Conservation (phyloP, 2,797 vertebrate genomes). For the Cichlasoma orientale region DNA sequence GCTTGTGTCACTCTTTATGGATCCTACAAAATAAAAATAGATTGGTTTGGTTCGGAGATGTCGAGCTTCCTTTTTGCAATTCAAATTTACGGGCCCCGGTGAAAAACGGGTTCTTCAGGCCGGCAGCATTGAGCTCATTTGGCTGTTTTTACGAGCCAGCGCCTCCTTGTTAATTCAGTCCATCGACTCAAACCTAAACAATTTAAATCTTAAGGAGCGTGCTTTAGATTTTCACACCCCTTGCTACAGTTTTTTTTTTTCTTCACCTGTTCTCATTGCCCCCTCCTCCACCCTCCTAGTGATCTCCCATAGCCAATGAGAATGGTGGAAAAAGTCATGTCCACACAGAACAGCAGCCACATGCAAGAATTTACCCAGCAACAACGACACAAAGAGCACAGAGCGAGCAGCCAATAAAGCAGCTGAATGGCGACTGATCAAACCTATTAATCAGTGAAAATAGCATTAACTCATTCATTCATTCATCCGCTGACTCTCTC, state of each 20-base stretch:
- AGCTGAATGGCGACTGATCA: not conserved
- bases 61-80: not conserved
- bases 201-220: slow-evolving; percentile 26
- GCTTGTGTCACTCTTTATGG: slow-evolving; percentile 20
- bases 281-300: slow-evolving; percentile 6
- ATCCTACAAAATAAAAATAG: slow-evolving; percentile 38
- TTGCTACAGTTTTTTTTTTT: not conserved
- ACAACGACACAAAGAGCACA: slow-evolving; percentile 42
- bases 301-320: slow-evolving; percentile 32
- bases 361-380: slow-evolving; percentile 63
- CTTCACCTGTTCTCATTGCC: not conserved
- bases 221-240: slow-evolving; percentile 18
- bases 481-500: not conserved
- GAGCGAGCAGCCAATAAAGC: slow-evolving; percentile 30
- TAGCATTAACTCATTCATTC: slow-evolving; percentile 14
- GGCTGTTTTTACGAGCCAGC: slow-evolving; percentile 23
- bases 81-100: slow-evolving; percentile 14
- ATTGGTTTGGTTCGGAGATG: slow-evolving; percentile 11
- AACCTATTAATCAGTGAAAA: not conserved
- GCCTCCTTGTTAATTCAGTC: slow-evolving; percentile 25
- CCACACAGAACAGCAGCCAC: slow-evolving; percentile 55
- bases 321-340: slow-evolving; percentile 40
- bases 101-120: not conserved
- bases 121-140: slow-evolving; percentile 21
- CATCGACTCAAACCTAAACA: slow-evolving; percentile 36